These are phyloP conservation scores for Phaonia tiefii DNA, from an alignment of 2,888 invertebrate genomes.

Conservation along the genomic window DNA sequence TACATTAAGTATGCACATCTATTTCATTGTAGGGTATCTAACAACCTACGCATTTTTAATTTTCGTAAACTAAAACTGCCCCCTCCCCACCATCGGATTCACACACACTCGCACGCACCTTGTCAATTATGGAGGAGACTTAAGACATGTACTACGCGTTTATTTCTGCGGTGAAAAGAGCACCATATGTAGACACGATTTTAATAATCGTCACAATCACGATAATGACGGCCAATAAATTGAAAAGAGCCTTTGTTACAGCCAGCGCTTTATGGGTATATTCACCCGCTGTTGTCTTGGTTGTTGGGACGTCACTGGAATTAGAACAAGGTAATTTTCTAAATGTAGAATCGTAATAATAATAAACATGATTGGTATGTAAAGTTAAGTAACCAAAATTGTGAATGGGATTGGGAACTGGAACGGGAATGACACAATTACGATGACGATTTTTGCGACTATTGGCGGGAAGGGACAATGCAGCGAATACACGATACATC, in stretches of 20 bases:
- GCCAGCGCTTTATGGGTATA: slow-evolving; percentile 10
- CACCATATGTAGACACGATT: slow-evolving; percentile 37
- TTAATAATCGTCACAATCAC: slow-evolving; percentile 41
- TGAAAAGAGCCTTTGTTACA: slow-evolving; percentile 2
- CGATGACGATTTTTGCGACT: too few relatives aligned
- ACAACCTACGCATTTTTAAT: slow-evolving; percentile 2
- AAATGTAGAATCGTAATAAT: slow-evolving; percentile 14
- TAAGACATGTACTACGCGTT: background rate
- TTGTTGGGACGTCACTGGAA: background rate
- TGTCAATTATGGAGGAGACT: background rate
- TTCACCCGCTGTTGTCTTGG: background rate
- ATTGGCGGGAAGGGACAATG: background rate
- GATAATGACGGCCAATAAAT: slow-evolving; percentile 48
- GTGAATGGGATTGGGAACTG: background rate
- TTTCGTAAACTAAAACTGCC: slow-evolving; percentile 4
- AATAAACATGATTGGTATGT: background rate
- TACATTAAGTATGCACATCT: too few relatives aligned
- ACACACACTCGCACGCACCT: background rate
- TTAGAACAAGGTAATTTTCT: slow-evolving; percentile 15
- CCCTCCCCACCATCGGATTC: background rate
- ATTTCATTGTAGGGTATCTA: background rate
- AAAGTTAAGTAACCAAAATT: background rate
- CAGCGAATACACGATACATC: too few relatives aligned
- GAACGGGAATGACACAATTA: background rate
- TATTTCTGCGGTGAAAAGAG: background rate